A percentile compares a stretch with the other conserved stretches of the same genome.
Conservation (phyloP, 2,797 vertebrate species). For the Siniperca scherzeri region DNA sequence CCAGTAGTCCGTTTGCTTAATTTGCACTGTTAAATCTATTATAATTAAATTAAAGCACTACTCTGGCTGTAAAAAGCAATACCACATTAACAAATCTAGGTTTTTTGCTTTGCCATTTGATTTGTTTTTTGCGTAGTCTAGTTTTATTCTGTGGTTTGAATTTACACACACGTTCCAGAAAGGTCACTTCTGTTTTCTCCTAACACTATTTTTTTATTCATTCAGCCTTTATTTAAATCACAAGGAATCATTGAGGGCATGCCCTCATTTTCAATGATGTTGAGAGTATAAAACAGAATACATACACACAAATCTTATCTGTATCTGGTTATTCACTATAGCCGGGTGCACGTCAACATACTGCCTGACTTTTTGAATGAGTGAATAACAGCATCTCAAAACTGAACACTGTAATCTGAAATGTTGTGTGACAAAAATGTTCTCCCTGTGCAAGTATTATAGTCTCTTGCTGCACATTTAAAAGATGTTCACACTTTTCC, state of each 20-base stretch:
- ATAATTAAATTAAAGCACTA: not conserved
- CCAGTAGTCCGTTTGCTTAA: not conserved
- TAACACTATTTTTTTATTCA: not conserved
- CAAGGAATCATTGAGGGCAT: too few relatives aligned
- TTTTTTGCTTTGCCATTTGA: not conserved
- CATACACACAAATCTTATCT: not conserved
- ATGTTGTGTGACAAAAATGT: not conserved
- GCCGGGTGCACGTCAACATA: not conserved
- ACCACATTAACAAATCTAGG: not conserved
- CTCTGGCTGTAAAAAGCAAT: not conserved
- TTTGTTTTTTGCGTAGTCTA: not conserved
- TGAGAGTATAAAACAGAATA: too few relatives aligned
- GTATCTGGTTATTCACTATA: not conserved
- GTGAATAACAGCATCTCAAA: not conserved
- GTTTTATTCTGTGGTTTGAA: not conserved
- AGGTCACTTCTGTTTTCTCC: not conserved
- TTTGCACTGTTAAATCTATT: slow-evolving; percentile 2
- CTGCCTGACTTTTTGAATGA: not conserved
- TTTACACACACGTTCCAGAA: not conserved
- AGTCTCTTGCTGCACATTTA: not conserved
- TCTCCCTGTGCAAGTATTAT: not conserved
- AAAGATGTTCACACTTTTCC: slow-evolving; percentile 20
- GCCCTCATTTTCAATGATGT: too few relatives aligned
- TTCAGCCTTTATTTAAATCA: too few relatives aligned
- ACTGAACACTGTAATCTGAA: not conserved